Conservation (phyloP, 2,113 vertebrate species). For the Porphyrio hochstetteri region DNA sequence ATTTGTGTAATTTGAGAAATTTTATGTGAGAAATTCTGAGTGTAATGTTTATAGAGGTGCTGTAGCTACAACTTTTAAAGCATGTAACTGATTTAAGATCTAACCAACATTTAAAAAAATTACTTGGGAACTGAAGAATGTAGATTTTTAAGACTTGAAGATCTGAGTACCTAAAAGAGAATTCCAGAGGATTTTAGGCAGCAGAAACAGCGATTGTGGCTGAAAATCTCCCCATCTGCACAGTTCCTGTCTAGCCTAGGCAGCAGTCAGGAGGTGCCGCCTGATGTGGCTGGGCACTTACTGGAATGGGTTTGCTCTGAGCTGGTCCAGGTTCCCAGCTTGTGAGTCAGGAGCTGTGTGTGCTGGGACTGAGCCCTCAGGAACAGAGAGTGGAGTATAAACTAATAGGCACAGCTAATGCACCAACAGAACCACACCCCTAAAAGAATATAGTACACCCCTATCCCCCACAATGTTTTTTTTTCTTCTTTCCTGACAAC, state of each 20-base stretch:
- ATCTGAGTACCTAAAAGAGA: background rate
- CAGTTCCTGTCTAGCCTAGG: background rate
- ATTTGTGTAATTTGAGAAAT: too few species aligned
- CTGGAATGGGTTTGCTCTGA: background rate
- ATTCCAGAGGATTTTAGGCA: background rate
- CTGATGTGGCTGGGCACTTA: background rate
- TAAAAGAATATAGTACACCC: background rate
- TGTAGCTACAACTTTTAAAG: background rate
- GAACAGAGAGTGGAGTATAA: background rate
- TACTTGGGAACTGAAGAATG: background rate
- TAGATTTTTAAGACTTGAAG: background rate
- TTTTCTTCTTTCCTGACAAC: background rate
- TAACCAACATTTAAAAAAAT: background rate
- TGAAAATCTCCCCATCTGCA: background rate
- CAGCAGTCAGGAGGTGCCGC: background rate
- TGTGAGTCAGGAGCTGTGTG: background rate
- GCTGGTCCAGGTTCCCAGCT: background rate
- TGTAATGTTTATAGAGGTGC: background rate
- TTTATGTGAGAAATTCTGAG: background rate
- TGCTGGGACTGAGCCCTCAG: background rate
- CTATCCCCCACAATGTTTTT: fast-evolving
- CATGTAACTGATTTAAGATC: background rate
- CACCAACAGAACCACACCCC: background rate
- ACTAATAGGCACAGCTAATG: background rate
- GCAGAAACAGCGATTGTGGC: background rate